Base-by-base conservation (phyloP, 2,797 vertebrate species). In the Sebastiscus albofasciatus region DNA sequence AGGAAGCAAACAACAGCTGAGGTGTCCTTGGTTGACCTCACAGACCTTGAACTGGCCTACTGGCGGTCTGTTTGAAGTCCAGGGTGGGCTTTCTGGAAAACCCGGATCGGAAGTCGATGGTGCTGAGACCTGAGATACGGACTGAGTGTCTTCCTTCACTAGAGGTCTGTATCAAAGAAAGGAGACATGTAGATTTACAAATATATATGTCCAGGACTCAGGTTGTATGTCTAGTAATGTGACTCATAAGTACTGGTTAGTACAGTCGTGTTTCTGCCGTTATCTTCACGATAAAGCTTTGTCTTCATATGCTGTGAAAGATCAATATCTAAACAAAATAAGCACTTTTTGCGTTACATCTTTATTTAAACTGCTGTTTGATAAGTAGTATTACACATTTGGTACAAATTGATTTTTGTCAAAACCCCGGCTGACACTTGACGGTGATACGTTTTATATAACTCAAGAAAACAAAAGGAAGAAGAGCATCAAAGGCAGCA, bases 71-170 rank as follows among this genome's bases (percentile, higher is more conserved):
- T 93, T 95, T 99, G 56, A 99, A 98, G 92, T 99, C 97, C 86
- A 99, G 67, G 0, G 97, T 99, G 61, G 97, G 96, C 34, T 95
- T 97, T 90, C 93, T 95, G 79, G 98, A 98, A 96, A 99, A 99
- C 16, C 98, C 98, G 52, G 96, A 97, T 75, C 97, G 93, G 90
- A 99, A 99, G 89, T 99, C 98, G 11, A 99, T 97, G 58, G 95
- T 98, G 92, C 99, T 99, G 85, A 99, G 97, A 14, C 98, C 99
- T 0, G 99, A 97, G 86, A 99, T 97, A 9, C 99, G 97, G 49
- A 99, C 95, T 0, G 99, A 99, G 86, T 99, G 98, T 52, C 99
- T 96, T 80, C 98, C 98, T 66, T 94, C 95, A 91, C 99, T 99
- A 0, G 97, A 96, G 0, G 95, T 97, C 99, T 99, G 90, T 3